phyloP scores from a whole-genome alignment of 2,888 invertebrate species.

The Meandrusa payeni region DNA sequence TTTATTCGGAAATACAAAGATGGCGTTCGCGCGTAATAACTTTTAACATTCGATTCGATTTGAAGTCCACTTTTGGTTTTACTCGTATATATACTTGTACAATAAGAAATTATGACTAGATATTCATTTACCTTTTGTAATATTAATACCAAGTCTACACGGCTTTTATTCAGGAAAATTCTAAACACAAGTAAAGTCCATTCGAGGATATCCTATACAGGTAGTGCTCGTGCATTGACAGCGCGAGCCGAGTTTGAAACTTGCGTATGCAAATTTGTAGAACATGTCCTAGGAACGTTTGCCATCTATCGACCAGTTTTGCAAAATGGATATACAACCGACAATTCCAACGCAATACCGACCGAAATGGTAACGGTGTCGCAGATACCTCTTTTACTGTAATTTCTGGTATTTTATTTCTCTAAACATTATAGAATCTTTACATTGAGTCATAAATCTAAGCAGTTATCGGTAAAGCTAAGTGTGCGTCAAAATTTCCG shows the following conservation, averaged over 20 bases:
- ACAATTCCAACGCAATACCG: conserved; percentile 14
- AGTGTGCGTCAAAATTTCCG: too few species aligned
- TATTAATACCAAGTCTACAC: background rate
- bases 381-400: conserved; percentile 10
- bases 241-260: conserved; percentile 1
- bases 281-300: conserved; percentile 11
- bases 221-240: background rate
- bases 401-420: background rate
- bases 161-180: background rate
- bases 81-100: too few species aligned
- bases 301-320: conserved; percentile 21
- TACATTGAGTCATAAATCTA: too few species aligned
- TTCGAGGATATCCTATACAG: too few species aligned
- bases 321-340: conserved; percentile 8
- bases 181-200: too few species aligned
- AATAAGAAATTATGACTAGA: too few species aligned
- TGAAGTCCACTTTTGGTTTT: too few species aligned
- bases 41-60: too few species aligned
- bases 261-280: conserved; percentile 21
- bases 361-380: conserved; percentile 15
- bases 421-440: too few species aligned
- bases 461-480: too few species aligned
- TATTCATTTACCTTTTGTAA: background rate
- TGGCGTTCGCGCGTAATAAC: too few species aligned
- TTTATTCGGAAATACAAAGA: too few species aligned